phyloP scores from a whole-genome alignment of 2,113 vertebrate species.

The Platysternon megacephalum region DNA sequence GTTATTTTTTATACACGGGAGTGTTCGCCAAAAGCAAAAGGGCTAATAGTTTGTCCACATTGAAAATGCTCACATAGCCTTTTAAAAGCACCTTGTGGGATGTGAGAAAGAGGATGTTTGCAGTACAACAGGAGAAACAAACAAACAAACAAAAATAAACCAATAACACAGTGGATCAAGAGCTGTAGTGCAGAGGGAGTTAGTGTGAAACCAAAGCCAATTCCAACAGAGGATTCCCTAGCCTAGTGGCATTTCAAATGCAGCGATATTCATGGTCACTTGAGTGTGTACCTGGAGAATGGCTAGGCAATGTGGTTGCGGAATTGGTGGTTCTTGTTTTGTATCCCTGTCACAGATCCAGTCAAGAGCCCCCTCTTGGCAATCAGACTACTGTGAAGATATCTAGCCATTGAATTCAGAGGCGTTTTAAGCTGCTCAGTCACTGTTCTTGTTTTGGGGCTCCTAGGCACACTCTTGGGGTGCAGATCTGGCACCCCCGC shows the following conservation, averaged over 20 bases:
- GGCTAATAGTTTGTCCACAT: neutral
- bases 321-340: neutral
- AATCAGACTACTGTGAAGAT: neutral
- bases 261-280: neutral
- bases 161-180: no score
- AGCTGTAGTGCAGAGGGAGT: neutral
- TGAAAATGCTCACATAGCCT: neutral
- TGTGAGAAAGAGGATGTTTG: neutral
- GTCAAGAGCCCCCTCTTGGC: neutral
- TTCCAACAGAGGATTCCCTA: neutral
- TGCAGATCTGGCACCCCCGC: neutral
- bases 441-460: neutral
- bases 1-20: neutral
- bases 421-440: neutral
- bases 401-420: neutral
- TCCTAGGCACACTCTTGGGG: neutral
- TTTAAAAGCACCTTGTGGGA: neutral
- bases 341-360: neutral
- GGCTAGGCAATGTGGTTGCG: neutral
- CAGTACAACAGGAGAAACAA: neutral
- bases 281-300: neutral
- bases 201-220: neutral
- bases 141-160: no score
- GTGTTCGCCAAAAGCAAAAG: neutral
- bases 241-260: neutral